Percentiles rank a stretch among this genome's conserved stretches.
Evolutionary conservation across 1,140 invertebrate species (phyloP).

Genomic region (Drosophila sp.): DNA sequence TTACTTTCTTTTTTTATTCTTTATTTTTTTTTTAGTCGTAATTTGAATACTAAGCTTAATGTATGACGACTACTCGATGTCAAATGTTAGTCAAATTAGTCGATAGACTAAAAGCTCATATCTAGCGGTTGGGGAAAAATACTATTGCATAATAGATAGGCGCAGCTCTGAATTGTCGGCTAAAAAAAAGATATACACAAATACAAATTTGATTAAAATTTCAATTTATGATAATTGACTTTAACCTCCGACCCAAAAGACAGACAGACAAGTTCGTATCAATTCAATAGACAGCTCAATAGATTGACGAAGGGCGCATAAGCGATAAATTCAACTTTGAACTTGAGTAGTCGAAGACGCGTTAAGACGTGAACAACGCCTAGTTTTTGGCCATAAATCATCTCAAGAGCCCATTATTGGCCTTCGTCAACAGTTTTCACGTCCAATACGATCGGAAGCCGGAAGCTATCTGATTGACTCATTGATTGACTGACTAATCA

Average conservation of each 20-base stretch:
- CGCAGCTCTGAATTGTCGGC: slow-evolving; percentile 40
- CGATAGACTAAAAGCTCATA: slow-evolving; percentile 1
- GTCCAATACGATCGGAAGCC: slow-evolving; percentile 60
- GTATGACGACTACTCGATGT: no score
- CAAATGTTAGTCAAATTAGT: no score
- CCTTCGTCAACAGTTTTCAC: slow-evolving; percentile 69
- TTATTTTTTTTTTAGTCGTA: no score
- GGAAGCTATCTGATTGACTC: slow-evolving; percentile 32
- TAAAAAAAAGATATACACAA: slow-evolving; percentile 31
- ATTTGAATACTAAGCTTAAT: no score
- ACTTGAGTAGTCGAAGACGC: slow-evolving; percentile 29
- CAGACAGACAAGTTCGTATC: slow-evolving; percentile 6
- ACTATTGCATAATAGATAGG: slow-evolving; percentile 52
- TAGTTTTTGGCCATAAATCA: slow-evolving; percentile 60
- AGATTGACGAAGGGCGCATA: slow-evolving; percentile 29
- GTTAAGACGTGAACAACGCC: slow-evolving; percentile 22
- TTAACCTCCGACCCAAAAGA: neutral
- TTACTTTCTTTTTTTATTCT: no score
- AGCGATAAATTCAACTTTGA: slow-evolving; percentile 45
- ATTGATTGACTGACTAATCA: slow-evolving; percentile 46
- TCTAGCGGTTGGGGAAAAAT: slow-evolving; percentile 1
- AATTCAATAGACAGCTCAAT: slow-evolving; percentile 1
- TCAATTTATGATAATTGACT: slow-evolving; percentile 18
- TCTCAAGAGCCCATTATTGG: slow-evolving; percentile 25
- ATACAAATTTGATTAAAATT: slow-evolving; percentile 45